phyloP scores from a whole-genome alignment of 2,113 vertebrate genomes.

The Upupa epops region DNA sequence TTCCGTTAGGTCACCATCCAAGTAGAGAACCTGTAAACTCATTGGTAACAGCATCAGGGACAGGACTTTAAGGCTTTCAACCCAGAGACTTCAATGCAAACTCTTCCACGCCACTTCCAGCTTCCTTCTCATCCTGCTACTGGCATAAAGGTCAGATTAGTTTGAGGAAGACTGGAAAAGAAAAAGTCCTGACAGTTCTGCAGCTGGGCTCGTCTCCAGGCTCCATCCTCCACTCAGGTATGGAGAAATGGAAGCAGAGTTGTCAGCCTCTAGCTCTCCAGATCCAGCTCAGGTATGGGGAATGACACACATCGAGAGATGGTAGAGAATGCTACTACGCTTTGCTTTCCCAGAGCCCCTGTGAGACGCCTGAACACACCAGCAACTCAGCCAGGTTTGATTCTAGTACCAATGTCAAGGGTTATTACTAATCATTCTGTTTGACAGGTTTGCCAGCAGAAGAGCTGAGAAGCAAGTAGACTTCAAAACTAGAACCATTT shows the following conservation, averaged over 20 bases:
- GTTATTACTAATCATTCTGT: background rate
- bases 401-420: background rate
- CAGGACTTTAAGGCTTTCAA: background rate
- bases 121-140: background rate
- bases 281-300: background rate
- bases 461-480: background rate
- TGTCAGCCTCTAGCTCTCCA: background rate
- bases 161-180: background rate
- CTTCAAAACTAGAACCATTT: background rate
- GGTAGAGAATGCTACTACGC: background rate
- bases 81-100: background rate
- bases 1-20: background rate
- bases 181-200: background rate
- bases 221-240: background rate
- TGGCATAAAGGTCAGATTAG: background rate
- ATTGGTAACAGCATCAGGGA: background rate
- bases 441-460: background rate
- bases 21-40: background rate
- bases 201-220: background rate
- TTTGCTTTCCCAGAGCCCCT: background rate
- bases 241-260: background rate
- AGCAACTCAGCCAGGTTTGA: background rate
- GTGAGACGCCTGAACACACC: background rate
- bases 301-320: background rate
- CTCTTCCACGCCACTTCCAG: background rate